Evolutionary conservation across 2,797 vertebrate species (phyloP), one percentile per base, ranked within the genome.

Genomic region (Arnoldichthys spilopterus): DNA sequence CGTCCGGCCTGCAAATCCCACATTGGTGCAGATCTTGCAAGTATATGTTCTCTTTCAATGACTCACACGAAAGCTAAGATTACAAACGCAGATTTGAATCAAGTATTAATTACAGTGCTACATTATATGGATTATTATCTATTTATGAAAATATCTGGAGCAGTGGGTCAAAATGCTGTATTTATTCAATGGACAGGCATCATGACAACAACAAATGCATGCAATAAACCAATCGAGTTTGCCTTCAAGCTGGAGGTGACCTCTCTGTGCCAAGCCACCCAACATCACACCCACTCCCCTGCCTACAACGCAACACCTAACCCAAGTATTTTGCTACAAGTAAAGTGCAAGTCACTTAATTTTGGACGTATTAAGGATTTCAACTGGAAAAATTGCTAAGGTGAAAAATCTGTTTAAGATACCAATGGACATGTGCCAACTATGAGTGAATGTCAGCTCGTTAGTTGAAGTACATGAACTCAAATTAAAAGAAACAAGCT

Each of bases 401-500:
- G 1, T 26, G 4, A 45, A 47, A 67, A 67, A 26, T 26, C 22
- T 28, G 6, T 22, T 26, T 47, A 26, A 67, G 9, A 47, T 16
- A 45, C 16, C 18, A 32, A 26, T 15, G 43, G 9, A 45, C 11
- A 13, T 0, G 43, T 45, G 5, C n/a, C 18, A 11, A 37, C 2
- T 2, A 2, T 22, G 20, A 62, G 7, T 6, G 2, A 18, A 34
- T 62, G 30, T 61, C 58, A 61, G 28, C 58, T 30, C 58, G 30
- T 15, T 4, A 26, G 7, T 6, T 20, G 0, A 61, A 45, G 11
- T 6, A 47, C 45, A 67, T n/a, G 1, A 40, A 22, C 45, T 32
- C n/a, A 71, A 71, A 71, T 47, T 69, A 16, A 51, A 24, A 12
- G 16, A 30, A 69, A 15, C 20, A 8, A 69, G 26, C 40, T 69